These are phyloP conservation scores for Silurus asotus DNA, from an alignment of 2,113 vertebrate genomes.

Conservation along the genomic window DNA sequence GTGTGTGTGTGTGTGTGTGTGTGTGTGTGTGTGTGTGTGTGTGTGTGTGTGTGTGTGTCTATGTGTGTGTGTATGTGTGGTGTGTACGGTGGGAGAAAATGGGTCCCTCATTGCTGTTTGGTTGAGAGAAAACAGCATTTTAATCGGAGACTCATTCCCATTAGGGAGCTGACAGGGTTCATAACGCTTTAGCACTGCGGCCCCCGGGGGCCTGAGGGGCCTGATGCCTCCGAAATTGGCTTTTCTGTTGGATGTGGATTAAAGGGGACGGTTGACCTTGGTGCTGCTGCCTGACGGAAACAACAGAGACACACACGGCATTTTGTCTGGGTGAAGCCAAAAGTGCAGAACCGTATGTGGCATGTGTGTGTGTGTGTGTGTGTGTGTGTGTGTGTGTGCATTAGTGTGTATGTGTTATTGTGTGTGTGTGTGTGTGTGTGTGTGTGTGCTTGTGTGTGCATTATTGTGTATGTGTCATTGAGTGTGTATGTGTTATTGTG, in stretches of 20 bases:
- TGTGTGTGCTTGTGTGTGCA: too few species aligned
- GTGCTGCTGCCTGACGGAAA: constrained; percentile 49
- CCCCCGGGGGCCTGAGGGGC: constrained; percentile 51
- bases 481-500: too few species aligned
- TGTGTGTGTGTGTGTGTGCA: too few species aligned
- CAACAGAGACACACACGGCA: constrained; percentile 43
- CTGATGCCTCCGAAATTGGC: constrained; percentile 67
- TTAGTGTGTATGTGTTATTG: too few species aligned
- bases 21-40: constrained; percentile 35
- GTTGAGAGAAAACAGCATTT: constrained; percentile 57
- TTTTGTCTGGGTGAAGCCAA: constrained; percentile 50
- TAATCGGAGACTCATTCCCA: constrained; percentile 61
- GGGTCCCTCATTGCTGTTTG: constrained; percentile 49
- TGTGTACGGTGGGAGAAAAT: constrained; percentile 35
- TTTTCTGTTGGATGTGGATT: constrained; percentile 67
- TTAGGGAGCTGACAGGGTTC: constrained; percentile 66
- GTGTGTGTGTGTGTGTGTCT: constrained; percentile 23
- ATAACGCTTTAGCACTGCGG: constrained; percentile 58
- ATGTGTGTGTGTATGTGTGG: constrained; percentile 21
- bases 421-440: too few species aligned
- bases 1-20: constrained; percentile 27
- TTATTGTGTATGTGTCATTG: too few species aligned
- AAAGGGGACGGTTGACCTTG: constrained; percentile 68
- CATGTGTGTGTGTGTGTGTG: too few species aligned
- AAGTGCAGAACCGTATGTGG: constrained; percentile 51